A percentile compares a stretch with the other conserved stretches of the same genome.
These are phyloP conservation scores for Hypsibius dujardini DNA, from an alignment of 1,140 invertebrate genomes.

Conservation along the genomic window DNA sequence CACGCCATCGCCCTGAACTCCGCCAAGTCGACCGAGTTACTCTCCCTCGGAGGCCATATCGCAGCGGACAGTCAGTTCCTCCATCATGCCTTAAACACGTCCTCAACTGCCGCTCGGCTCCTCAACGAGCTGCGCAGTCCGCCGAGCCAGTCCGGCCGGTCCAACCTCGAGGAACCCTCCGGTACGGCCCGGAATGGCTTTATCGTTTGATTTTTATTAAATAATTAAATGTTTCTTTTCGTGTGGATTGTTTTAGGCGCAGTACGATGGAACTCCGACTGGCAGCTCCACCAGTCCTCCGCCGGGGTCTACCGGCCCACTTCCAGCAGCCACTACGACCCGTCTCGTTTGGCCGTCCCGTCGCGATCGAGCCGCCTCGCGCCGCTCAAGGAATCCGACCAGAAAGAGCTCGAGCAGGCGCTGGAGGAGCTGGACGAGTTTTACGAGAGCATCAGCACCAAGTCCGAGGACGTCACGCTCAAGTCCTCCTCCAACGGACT, in stretches of 20 bases:
- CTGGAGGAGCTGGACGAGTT: constrained; percentile 16
- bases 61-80: constrained; percentile 5
- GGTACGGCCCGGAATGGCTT: no score
- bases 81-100: not conserved
- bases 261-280: constrained; percentile 1
- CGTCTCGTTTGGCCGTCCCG: not conserved
- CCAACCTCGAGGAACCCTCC: no score
- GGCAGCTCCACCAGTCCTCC: constrained; percentile 7
- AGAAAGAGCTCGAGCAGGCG: not conserved
- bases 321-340: not conserved
- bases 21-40: not conserved
- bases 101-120: not conserved
- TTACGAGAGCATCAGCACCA: constrained; percentile 8
- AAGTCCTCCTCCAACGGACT: not conserved
- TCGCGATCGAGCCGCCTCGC: not conserved
- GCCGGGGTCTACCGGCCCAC: not conserved
- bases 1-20: not conserved
- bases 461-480: constrained; percentile 12
- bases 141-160: not conserved
- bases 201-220: no score
- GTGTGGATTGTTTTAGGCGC: not conserved
- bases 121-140: not conserved
- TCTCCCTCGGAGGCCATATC: not conserved
- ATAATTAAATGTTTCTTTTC: not conserved
- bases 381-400: not conserved